Base-by-base conservation (phyloP, 2,113 vertebrate species). In the Hypomesus transpacificus region DNA sequence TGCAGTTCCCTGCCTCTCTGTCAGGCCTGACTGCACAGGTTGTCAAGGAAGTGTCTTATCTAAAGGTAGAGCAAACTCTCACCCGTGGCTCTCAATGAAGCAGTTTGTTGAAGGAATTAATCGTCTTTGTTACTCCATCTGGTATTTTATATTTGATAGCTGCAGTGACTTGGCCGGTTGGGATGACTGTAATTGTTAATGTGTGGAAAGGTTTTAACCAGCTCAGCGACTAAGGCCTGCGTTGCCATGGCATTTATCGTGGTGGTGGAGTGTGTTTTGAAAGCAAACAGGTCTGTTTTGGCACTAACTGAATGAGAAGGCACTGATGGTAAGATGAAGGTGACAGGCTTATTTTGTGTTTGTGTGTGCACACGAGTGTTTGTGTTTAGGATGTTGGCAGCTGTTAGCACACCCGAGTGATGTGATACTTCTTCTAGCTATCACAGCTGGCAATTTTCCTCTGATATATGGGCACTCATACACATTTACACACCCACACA, bases 261-360 rank as follows among this genome's bases (percentile, higher is more conserved):
- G 60, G 75, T 73, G 71, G 65, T 76, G 61, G 81, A 68, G 82
- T 73, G 79, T 91, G 89, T 91, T 89, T 88, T 90, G 82, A 90
- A 90, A 91, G 90, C 91, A 91, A 91, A 91, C 87, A 84, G 70
- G 73, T 75, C 68, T 87, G 84, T 91, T 90, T 89, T 89, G 84
- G 73, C 76, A 78, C 81, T 61, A 64, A 77, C 50, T 24, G 14
- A 70, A 61, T n/a, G 68, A 67, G 77, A 74, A 81, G 75, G 75
- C 59, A 70, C 68, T 50, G 70, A 69, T 53, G 18, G 74, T 58
- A 72, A 31, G 34, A 13, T 59, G 76, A 76, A 77, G 3, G 46
- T 53, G 66, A 53, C n/a, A 6, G 51, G 46, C 20, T 20, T 17
- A 51, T 16, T 60, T 56, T n/a, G 7, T 18, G 58, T 22, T 21